A percentile compares a stretch with the other conserved stretches of the same genome.
These are phyloP conservation scores for Megalopta genalis DNA, from an alignment of 1,140 invertebrate species.

Conservation along the genomic window DNA sequence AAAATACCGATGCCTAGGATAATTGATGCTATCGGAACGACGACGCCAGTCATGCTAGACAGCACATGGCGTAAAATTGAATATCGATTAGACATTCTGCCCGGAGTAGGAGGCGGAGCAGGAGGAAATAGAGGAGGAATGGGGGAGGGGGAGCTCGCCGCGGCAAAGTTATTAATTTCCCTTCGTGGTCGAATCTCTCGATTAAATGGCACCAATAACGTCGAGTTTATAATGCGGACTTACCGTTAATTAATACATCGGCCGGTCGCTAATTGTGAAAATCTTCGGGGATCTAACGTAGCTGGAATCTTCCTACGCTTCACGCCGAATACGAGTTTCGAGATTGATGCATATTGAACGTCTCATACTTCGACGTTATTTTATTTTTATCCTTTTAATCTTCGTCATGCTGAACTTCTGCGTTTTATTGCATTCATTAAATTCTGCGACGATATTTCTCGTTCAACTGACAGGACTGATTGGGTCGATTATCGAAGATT, in stretches of 20 bases:
- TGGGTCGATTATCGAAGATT: no score
- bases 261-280: constrained; percentile 33
- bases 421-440: no score
- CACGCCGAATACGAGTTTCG: no score
- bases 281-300: no score
- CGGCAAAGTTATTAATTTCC: constrained; percentile 64
- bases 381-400: no score
- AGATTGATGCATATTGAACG: no score
- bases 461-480: no score
- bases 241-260: constrained; percentile 49
- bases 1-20: constrained; percentile 68
- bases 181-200: constrained; percentile 53
- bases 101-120: neutral
- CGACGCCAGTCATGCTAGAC: constrained; percentile 67
- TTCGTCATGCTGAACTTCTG: no score
- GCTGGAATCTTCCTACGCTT: neutral
- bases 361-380: no score
- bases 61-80: constrained; percentile 69
- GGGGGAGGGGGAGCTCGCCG: constrained; percentile 27
- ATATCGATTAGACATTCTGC: constrained; percentile 66
- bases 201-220: constrained; percentile 59
- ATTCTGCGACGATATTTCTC: no score
- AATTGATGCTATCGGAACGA: constrained; percentile 67
- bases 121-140: neutral
- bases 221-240: constrained; percentile 48